Evolutionary conservation across 64 coral and sea anemone genomes (phyloP), one percentile per base, ranked within the genome.

Genomic region (Montipora cactus): DNA sequence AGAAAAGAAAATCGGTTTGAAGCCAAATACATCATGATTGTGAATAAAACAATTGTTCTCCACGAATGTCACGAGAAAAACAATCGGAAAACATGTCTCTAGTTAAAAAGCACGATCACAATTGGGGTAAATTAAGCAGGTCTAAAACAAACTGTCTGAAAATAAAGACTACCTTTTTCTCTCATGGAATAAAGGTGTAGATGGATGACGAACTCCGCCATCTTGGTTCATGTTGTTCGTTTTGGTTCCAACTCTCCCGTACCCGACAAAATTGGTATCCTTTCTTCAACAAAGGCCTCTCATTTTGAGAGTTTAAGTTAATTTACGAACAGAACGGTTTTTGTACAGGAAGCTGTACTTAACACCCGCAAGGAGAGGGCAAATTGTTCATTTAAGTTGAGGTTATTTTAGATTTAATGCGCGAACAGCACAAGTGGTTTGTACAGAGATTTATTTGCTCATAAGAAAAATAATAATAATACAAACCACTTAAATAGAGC

Each of bases 341-440:
- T 47, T 71, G 50, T 22, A 86, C 62, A 86, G 66, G 82, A 71
- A 86, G 19, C 82, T 3, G 45, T 9, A 71, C 61, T 64, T 64
- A 64, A 64, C 61, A 64, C 61, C 61, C 61, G 61, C 61, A 64
- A 64, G 61, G 14, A 64, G 4, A 16, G 61, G 61, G 61, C 61
- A 64, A 64, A 64, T 14, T 15, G 14, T 16, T 15, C 11, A 64
- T 16, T 64, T 64, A 15, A 3, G 61, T 15, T 64, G 14, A 64
- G 61, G 14, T 64, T 64, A 64, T 64, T 11, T 64, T 14, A 64
- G 61, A 64, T 64, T 55, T 12, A 64, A 14, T 12, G 61, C 61
- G 14, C 14, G 61, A 15, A 64, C 61, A 64, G 61, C 61, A 64
- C 61, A 64, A 64, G 61, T 64, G 61, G 11, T 64, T 64, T 47